Conservation (phyloP, 2,888 invertebrate species). For the Euclidia mi region DNA sequence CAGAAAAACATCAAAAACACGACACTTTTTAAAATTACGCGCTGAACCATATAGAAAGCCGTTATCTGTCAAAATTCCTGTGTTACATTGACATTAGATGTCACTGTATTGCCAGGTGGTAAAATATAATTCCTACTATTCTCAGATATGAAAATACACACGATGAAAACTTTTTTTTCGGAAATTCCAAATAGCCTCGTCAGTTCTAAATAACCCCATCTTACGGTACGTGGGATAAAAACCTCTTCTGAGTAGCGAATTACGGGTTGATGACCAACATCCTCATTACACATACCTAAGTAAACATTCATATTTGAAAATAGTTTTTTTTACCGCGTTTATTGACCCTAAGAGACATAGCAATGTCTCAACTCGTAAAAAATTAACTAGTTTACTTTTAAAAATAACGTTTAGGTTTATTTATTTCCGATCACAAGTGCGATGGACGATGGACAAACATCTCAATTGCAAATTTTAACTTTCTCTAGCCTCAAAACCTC, state of each 20-base stretch:
- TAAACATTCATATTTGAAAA: conserved; percentile 8
- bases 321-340: conserved; percentile 9
- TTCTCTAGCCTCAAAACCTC: conserved; percentile 89
- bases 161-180: no score
- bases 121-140: no score
- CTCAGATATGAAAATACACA: no score
- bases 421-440: conserved; percentile 62
- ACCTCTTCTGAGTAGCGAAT: conserved; percentile 46
- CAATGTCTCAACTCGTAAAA: conserved; percentile 9
- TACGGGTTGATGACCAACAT: conserved; percentile 70
- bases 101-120: no score
- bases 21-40: no score
- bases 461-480: conserved; percentile 82
- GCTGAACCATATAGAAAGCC: no score
- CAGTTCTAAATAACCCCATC: no score
- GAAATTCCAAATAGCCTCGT: no score
- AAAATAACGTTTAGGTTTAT: conserved; percentile 39
- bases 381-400: conserved; percentile 36
- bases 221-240: conserved; percentile 66
- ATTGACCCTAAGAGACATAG: conserved; percentile 15
- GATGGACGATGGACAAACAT: conserved; percentile 73
- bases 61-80: no score
- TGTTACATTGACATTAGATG: no score
- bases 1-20: no score
- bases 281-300: conserved; percentile 9